Base-by-base conservation (phyloP, 2,113 vertebrate species). In the Microcebus murinus region DNA sequence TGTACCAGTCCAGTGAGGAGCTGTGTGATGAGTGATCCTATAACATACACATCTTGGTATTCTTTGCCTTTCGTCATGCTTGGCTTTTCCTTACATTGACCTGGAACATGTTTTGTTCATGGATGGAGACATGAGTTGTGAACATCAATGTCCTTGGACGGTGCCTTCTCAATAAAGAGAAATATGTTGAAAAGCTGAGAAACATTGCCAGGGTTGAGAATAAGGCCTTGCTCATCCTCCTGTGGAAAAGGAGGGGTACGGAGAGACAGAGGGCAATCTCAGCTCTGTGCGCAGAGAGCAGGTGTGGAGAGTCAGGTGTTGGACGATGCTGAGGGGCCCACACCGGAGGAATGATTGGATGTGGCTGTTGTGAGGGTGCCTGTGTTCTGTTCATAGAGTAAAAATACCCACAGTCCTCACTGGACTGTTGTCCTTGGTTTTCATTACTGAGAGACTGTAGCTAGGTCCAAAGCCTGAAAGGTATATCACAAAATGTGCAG, bases 1-100 rank as follows among this genome's bases (percentile, higher is more conserved):
- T 34, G 0, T 31, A 13, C 18, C 1, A n/a, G 0, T 18, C 42
- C 17, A 1, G 0, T 36, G 12, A 83, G 45, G 34, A 59, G 20
- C 27, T n/a, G 25, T 14, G 15, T 18, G 13, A 13, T 6, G 25
- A 36, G 8, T 18, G 50, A 71, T 8, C 39, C 34, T 59, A 3
- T 31, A 14, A 21, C 27, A 20, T 17, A 10, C 25, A 7, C 25
- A 7, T 2, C 8, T 25, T 23, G 45, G 21, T 14, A 17, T 17
- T 17, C 34, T 29, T 0, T n/a, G 29, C 14, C 14, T 0, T 18
- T 39, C 14, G 29, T 48, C 20, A 18, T 48, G n/a, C 25, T 61
- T 59, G 14, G 31, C 9, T 55, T 48, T 34, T 15, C 21, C 45
- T 18, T 45, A 1, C 15, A 0, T 14, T 36, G 70, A 15, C 11